Conservation (phyloP, 2,113 vertebrate genomes). For the Megaceryle maxima region DNA sequence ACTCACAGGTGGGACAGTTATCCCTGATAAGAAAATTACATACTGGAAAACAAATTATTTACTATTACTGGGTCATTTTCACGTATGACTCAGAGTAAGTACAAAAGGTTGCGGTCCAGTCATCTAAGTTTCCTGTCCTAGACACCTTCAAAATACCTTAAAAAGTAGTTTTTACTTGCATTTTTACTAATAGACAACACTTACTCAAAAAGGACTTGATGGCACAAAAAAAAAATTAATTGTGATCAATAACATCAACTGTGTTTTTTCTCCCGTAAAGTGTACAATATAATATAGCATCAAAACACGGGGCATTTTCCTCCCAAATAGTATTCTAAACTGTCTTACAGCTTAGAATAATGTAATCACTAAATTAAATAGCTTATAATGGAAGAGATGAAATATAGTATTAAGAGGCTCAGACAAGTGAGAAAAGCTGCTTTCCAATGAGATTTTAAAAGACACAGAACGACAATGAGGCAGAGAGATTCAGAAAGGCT, state of each 20-base stretch:
- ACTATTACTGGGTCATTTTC: background rate
- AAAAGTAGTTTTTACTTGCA: background rate
- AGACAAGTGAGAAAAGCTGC: background rate
- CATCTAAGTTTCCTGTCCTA: background rate
- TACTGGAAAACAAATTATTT: background rate
- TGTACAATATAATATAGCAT: background rate
- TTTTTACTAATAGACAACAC: background rate
- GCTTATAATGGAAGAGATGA: background rate
- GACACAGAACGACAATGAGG: conserved; percentile 19
- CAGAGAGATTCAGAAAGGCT: conserved; percentile 6
- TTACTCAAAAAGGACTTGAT: background rate
- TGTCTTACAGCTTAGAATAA: background rate
- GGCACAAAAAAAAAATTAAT: background rate
- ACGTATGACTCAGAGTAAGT: background rate
- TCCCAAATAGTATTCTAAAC: background rate
- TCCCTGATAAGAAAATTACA: background rate
- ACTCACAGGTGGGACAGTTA: background rate
- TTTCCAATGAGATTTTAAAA: conserved; percentile 43
- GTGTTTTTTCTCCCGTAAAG: background rate
- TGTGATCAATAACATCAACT: background rate
- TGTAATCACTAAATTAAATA: conserved; percentile 42
- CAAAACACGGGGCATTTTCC: background rate
- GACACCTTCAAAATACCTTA: background rate
- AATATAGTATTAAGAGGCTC: conserved; percentile 22
- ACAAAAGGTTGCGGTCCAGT: background rate